A percentile compares a stretch with the other conserved stretches of the same genome.
These are phyloP conservation scores for Clarias pachynema DNA, from an alignment of 2,797 vertebrate genomes.

Conservation along the genomic window DNA sequence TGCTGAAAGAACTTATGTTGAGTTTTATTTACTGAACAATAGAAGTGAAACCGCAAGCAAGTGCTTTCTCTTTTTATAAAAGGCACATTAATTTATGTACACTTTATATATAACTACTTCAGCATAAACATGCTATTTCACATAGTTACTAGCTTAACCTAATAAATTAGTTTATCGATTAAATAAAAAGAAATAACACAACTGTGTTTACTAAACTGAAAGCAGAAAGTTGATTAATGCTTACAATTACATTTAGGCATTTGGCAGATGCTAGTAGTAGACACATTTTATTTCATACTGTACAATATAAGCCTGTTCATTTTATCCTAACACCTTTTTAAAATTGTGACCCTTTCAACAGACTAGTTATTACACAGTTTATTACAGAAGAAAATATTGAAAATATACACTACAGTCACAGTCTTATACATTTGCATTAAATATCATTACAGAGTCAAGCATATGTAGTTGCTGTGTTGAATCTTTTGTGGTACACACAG, in stretches of 20 bases:
- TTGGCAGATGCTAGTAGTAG: no score
- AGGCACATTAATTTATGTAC: background rate
- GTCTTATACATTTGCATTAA: background rate
- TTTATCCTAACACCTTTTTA: background rate
- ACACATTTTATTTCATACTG: no score
- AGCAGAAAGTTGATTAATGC: background rate
- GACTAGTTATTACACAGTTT: background rate
- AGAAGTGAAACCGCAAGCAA: background rate
- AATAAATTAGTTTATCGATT: background rate
- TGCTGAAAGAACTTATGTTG: no score
- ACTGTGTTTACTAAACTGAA: background rate
- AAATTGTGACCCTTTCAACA: background rate
- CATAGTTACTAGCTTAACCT: background rate
- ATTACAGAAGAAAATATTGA: background rate
- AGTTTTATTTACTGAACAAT: background rate
- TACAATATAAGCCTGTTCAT: background rate
- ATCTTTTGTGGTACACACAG: background rate
- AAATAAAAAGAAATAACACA: background rate
- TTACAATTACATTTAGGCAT: no score
- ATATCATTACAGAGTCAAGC: background rate
- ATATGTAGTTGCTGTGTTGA: background rate
- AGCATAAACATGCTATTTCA: background rate
- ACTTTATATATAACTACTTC: background rate
- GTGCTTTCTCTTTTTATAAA: background rate
- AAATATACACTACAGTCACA: background rate